These are phyloP conservation scores for Acanthiza pusilla DNA, from an alignment of 2,797 vertebrate genomes.

Conservation along the genomic window DNA sequence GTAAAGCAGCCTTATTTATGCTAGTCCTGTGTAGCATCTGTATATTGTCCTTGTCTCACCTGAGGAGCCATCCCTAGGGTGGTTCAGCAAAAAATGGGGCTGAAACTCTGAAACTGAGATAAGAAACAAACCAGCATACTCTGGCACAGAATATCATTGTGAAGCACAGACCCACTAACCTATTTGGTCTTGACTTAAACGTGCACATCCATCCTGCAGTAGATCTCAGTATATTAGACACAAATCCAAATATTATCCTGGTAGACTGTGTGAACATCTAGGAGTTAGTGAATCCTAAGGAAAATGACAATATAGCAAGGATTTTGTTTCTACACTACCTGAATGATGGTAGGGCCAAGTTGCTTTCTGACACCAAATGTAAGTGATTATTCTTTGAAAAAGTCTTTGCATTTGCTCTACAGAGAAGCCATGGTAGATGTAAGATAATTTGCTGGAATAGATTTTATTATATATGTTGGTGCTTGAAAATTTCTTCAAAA, in stretches of 20 bases:
- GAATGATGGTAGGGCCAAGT: background rate
- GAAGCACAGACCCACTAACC: background rate
- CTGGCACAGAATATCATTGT: background rate
- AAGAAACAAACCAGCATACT: background rate
- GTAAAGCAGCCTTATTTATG: background rate
- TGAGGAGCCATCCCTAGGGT: background rate
- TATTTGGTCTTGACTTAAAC: background rate
- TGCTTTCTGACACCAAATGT: background rate
- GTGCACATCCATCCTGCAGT: background rate
- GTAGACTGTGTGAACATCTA: background rate
- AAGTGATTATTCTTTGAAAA: background rate
- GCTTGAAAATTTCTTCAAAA: background rate
- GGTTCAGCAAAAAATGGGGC: background rate
- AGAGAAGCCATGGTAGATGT: background rate
- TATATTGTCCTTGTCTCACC: background rate
- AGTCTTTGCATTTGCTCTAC: background rate
- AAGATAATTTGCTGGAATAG: background rate
- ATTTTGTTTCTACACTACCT: background rate
- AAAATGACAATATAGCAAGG: background rate
- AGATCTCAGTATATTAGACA: background rate
- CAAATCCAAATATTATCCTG: background rate
- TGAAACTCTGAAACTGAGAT: background rate
- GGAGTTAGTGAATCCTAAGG: background rate
- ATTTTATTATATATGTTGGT: background rate
- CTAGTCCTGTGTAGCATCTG: background rate